Conservation (phyloP, 1,140 invertebrate genomes). For the Caerostris extrusa region DNA sequence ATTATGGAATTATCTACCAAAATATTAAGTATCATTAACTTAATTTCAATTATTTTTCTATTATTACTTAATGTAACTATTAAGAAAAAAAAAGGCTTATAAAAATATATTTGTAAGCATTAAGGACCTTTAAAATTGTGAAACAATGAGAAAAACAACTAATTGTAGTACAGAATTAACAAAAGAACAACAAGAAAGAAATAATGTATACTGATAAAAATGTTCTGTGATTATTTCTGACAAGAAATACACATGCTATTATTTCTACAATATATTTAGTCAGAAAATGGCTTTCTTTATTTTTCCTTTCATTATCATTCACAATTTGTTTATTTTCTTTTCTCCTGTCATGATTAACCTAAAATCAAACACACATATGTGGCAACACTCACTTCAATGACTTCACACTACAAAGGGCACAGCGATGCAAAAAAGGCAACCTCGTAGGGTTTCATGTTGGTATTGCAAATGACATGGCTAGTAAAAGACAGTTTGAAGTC, state of each 20-base stretch:
- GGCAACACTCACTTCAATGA: background rate
- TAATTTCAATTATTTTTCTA: background rate
- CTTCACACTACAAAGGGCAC: background rate
- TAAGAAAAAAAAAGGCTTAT: no score
- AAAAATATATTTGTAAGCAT: no score
- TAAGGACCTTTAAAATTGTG: no score
- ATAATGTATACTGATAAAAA: no score
- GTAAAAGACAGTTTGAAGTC: constrained; percentile 33
- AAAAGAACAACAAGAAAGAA: no score
- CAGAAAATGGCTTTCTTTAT: background rate
- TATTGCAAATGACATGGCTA: constrained; percentile 38
- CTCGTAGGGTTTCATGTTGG: background rate
- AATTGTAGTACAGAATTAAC: no score
- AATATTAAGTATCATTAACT: background rate
- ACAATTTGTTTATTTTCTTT: background rate
- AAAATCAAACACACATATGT: background rate
- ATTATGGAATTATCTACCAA: no score
- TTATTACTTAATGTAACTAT: no score
- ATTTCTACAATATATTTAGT: background rate
- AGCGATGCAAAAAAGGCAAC: background rate
- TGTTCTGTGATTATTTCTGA: background rate
- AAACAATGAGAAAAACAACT: no score
- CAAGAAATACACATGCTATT: background rate
- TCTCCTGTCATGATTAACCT: background rate
- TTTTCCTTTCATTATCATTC: background rate